phyloP scores from a whole-genome alignment of 2,113 vertebrate species.

The Rhinopomastus cyanomelas region DNA sequence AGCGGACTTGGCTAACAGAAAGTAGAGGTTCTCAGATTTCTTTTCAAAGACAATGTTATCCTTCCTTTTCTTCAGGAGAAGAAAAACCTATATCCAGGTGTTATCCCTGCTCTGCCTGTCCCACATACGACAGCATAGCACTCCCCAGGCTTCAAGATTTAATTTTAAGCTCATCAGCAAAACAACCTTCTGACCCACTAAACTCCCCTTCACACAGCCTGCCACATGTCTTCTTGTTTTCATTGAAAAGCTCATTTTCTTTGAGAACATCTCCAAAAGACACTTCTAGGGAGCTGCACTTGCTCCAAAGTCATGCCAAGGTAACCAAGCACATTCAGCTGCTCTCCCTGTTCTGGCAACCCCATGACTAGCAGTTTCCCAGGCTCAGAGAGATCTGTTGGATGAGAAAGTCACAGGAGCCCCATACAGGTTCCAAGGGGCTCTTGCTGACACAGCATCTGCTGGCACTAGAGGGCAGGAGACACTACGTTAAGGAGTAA shows the following conservation, averaged over 20 bases:
- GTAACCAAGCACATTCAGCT: not conserved
- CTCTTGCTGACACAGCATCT: conserved; percentile 30
- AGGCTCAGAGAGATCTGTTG: too few relatives aligned
- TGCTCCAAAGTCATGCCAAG: not conserved
- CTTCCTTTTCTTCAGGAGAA: not conserved
- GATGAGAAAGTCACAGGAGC: not conserved
- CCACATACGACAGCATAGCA: not conserved
- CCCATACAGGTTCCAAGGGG: too few relatives aligned
- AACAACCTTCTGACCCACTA: not conserved
- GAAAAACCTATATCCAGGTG: not conserved
- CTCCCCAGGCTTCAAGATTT: not conserved
- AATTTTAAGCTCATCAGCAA: not conserved
- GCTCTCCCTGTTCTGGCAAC: not conserved
- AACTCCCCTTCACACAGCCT: not conserved
- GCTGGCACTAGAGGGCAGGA: conserved; percentile 53
- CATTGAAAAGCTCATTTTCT: not conserved
- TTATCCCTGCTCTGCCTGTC: not conserved
- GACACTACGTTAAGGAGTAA: not conserved
- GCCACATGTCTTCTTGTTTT: not conserved
- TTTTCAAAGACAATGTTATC: not conserved
- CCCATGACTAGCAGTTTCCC: not conserved
- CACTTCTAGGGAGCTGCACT: not conserved
- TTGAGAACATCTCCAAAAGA: not conserved
- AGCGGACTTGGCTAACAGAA: accelerated
- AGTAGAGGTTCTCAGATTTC: not conserved